Evolutionary conservation across 2,888 invertebrate genomes (phyloP), one percentile per base, ranked within the genome.

Genomic region (Drosophila borborema): DNA sequence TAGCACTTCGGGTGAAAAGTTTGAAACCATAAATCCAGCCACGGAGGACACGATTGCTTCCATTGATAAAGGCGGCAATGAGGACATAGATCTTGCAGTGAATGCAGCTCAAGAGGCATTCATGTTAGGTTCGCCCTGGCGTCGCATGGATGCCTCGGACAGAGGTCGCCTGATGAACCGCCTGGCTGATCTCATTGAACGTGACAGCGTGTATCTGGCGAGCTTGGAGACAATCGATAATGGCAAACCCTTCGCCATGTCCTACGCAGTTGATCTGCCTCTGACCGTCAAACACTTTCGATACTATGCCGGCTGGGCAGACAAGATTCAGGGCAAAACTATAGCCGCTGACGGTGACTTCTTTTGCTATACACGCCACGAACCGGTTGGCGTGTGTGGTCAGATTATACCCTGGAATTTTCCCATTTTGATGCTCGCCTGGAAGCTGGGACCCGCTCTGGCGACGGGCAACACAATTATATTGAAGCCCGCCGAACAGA

Each of bases 371-470:
- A 97, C 97, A 0, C 94, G 97, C 1, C 97, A 97, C 78, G 98
- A 98, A 92, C 98, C 98, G 0, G 96, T 98, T 16, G 98, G 98
- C 12, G 97, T 98, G 3, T 98, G 98, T 93, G 98, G 97, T 9
- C 97, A 98, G 93, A 98, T 98, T 72, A 97, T 98, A 76, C 98
- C 98, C 0, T 98, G 98, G 98, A 98, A 98, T 94, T 98, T 98
- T 93, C 98, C 97, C 0, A 91, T 97, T 71, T 92, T 99, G 86
- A 99, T 99, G 99, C 96, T 97, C 91, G 95, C 97, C 6, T 99
- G 99, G 99, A 99, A 99, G 94, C 94, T 99, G 40, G 98, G 95
- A 1, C 96, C 97, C 0, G 97, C 97, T 3, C 92, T 97, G 59
- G 96, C 96, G 0, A 95, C 96, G 41, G 96, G 96, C 85, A 95